phyloP scores from a whole-genome alignment of 2,113 vertebrate species.

The Clarias batrachus region DNA sequence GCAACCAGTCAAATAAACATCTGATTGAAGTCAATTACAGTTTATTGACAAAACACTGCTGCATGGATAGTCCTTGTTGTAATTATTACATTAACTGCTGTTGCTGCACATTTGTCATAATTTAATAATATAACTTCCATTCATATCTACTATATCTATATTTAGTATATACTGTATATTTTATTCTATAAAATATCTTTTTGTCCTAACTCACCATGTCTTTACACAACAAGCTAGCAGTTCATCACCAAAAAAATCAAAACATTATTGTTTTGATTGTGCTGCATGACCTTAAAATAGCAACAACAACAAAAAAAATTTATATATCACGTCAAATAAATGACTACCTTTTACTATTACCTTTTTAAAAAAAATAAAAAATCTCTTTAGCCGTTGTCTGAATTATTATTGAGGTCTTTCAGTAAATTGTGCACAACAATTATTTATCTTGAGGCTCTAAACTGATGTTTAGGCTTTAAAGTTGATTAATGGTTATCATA shows the following conservation, averaged over 20 bases:
- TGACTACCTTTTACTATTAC: too few species aligned
- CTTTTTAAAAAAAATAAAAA: too few species aligned
- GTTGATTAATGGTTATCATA: slow-evolving; percentile 31
- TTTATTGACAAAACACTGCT: background rate
- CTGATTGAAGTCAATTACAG: background rate
- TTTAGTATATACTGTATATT: background rate
- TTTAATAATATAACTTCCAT: background rate
- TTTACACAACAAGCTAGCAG: background rate
- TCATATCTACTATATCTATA: too few species aligned
- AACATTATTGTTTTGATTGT: background rate
- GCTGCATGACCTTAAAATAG: background rate
- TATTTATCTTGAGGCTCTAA: slow-evolving; percentile 18
- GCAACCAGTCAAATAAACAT: background rate
- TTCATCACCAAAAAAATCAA: background rate
- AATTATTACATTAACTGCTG: background rate
- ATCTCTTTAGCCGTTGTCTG: background rate
- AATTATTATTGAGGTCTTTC: background rate
- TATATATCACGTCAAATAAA: background rate
- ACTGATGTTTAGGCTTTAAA: slow-evolving; percentile 2
- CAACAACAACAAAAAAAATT: background rate
- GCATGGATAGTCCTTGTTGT: background rate
- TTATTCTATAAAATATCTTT: background rate
- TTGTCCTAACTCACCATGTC: background rate
- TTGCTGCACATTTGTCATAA: background rate
- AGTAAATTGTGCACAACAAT: background rate